These are phyloP conservation scores for Bembecia ichneumoniformis DNA, from an alignment of 2,888 invertebrate species.

Conservation along the genomic window DNA sequence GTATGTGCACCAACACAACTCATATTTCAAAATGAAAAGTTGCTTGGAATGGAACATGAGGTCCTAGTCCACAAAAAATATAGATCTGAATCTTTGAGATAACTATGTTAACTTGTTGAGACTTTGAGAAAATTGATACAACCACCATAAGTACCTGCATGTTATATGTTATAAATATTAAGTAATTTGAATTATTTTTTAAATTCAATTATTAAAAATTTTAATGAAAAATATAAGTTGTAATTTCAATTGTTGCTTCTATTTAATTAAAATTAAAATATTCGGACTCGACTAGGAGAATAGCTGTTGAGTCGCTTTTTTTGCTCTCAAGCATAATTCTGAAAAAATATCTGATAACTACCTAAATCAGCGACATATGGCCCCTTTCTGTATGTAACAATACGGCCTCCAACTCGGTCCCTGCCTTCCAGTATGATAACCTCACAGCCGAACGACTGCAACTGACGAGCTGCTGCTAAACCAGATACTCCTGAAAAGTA, in stretches of 20 bases:
- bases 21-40: no score
- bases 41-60: no score
- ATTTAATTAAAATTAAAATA: not conserved
- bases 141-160: no score
- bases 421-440: slow-evolving; percentile 89
- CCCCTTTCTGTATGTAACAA: slow-evolving; percentile 95
- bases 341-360: slow-evolving; percentile 14
- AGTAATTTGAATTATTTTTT: no score
- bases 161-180: no score
- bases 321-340: not conserved
- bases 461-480: slow-evolving; percentile 92
- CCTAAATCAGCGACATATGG: slow-evolving; percentile 82
- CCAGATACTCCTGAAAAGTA: slow-evolving; percentile 89
- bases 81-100: no score
- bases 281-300: not conserved
- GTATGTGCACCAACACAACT: no score
- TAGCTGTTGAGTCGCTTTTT: not conserved
- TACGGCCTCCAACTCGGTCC: slow-evolving; percentile 96
- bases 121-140: no score
- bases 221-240: not conserved
- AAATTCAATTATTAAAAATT: no score
- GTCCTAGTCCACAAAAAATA: no score
- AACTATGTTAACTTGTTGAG: no score
- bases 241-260: no score
- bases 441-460: slow-evolving; percentile 96